Evolutionary conservation across 2,888 invertebrate species (phyloP).

Genomic region (Ophion costatus): DNA sequence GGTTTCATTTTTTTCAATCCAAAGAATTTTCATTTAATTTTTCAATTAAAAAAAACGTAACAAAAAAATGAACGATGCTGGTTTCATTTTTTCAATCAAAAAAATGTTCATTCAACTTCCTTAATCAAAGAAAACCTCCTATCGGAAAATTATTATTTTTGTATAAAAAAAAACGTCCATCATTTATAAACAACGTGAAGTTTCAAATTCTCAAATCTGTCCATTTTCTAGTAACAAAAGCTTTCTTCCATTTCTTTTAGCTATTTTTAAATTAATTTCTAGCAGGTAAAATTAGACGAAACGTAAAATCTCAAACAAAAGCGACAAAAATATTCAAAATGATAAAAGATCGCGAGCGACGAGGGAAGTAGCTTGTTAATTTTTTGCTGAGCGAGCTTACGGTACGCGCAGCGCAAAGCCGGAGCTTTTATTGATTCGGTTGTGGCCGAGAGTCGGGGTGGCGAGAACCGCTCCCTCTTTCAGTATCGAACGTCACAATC

Average conservation of each 20-base stretch:
- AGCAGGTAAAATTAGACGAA: no score
- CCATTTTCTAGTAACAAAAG: no score
- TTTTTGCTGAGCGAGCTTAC: slow-evolving; percentile 15
- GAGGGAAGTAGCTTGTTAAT: background rate
- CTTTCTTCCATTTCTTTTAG: no score
- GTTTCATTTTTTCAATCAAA: background rate
- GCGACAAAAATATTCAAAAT: background rate
- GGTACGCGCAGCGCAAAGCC: slow-evolving; percentile 25
- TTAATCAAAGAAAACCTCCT: background rate
- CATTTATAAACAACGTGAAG: no score
- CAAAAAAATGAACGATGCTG: no score
- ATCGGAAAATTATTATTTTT: background rate
- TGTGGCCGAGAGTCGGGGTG: slow-evolving; percentile 28
- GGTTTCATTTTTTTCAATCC: no score
- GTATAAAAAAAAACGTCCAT: background rate
- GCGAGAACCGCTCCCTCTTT: slow-evolving; percentile 49
- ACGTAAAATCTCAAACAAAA: background rate
- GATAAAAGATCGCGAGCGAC: background rate
- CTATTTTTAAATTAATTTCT: no score
- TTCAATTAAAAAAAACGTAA: background rate
- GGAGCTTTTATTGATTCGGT: slow-evolving; percentile 57
- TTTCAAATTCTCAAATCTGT: no score
- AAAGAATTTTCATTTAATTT: no score
- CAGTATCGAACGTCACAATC: slow-evolving; percentile 55
- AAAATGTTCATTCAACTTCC: background rate